Evolutionary conservation across 2,113 vertebrate species (phyloP).

Genomic region (Pseudopodoces humilis): DNA sequence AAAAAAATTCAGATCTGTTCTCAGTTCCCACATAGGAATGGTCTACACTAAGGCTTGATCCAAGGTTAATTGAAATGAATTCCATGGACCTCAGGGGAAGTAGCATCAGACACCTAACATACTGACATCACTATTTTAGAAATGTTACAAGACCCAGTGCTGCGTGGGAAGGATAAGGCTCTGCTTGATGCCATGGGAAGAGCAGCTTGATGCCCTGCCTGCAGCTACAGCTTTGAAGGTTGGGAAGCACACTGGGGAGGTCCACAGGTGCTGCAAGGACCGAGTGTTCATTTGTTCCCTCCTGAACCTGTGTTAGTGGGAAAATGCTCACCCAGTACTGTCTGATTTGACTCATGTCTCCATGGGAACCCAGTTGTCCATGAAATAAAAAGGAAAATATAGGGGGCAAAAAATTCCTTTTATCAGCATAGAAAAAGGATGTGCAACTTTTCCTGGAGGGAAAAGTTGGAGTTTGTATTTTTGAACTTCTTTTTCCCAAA

Average conservation of each 20-base stretch:
- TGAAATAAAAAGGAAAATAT: not conserved
- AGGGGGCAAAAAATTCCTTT: rapidly evolving
- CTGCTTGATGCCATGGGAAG: not conserved
- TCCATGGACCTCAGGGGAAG: not conserved
- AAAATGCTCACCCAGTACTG: not conserved
- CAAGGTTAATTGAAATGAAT: not conserved
- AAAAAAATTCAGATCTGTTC: not conserved
- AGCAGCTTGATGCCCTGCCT: not conserved
- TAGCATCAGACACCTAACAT: not conserved
- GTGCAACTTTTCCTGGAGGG: not conserved
- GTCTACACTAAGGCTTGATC: not conserved
- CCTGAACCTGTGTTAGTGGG: not conserved
- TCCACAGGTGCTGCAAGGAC: not conserved
- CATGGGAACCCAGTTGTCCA: not conserved
- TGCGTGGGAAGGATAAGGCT: not conserved
- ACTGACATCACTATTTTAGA: not conserved
- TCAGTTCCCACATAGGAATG: not conserved
- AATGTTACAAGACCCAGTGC: not conserved
- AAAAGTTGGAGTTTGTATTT: not conserved
- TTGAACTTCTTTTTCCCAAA: not conserved
- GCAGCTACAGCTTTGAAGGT: not conserved
- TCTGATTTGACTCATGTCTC: not conserved
- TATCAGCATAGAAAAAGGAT: not conserved
- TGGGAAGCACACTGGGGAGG: not conserved
- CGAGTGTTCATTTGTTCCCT: not conserved